Percentiles rank a stretch among this genome's conserved stretches.
Evolutionary conservation across 2,113 vertebrate genomes (phyloP).

Genomic region (Corythornis madagascariensis): DNA sequence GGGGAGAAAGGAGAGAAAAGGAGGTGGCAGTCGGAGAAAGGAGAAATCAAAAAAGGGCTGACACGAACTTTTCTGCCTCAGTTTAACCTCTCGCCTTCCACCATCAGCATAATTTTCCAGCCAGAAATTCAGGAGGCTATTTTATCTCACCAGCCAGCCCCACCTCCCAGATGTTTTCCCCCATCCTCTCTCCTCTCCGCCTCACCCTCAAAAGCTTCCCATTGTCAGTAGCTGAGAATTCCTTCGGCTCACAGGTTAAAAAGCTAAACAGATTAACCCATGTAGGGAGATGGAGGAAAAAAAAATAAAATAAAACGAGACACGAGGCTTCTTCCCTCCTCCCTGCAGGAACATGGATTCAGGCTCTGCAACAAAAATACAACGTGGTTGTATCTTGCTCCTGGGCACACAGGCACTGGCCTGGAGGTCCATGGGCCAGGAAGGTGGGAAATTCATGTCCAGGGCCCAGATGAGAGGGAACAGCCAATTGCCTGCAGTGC

Average conservation of each 20-base stretch:
- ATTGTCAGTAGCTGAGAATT: neutral
- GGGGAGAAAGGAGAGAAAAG: neutral
- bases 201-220: slow-evolving; percentile 4
- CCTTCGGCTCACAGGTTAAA: neutral
- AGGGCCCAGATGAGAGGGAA: neutral
- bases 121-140: slow-evolving; percentile 39
- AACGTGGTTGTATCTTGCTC: accelerated
- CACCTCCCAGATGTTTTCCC: slow-evolving; percentile 1
- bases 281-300: neutral
- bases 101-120: slow-evolving; percentile 8
- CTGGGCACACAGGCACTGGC: accelerated
- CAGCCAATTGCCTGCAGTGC: accelerated
- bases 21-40: neutral
- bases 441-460: accelerated
- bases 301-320: neutral
- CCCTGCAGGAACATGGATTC: neutral
- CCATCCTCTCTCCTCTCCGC: neutral
- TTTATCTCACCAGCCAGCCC: slow-evolving; percentile 19
- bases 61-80: slow-evolving; percentile 63
- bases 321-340: neutral
- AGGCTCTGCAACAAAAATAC: neutral
- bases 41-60: slow-evolving; percentile 58
- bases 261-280: slow-evolving; percentile 1
- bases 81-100: slow-evolving; percentile 56
- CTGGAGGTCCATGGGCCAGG: accelerated